Base-by-base conservation (phyloP, 2,113 vertebrate genomes). In the Ptychochromis oligacanthus region DNA sequence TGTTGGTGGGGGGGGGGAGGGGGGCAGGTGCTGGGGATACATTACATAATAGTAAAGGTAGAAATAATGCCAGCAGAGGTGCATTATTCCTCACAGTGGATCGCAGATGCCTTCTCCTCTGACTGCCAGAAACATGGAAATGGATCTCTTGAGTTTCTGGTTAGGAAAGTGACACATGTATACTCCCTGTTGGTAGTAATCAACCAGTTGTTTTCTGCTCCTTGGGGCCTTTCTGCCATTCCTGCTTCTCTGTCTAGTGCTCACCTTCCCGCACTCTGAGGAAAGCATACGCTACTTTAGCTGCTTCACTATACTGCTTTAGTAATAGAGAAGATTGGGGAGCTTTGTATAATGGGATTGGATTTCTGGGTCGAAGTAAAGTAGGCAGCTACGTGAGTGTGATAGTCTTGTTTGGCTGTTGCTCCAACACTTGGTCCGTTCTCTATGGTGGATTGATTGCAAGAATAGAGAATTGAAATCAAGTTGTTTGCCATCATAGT, bases 261-360 rank as follows among this genome's bases (percentile, higher is more conserved):
- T 79, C 65, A 79, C 72, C 79, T 82, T 81, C 78, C 75, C 20
- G 60, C 77, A 3, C 80, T 75, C 80, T 17, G 67, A 31, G 74
- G 62, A 22, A 75, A 81, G 61, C 75, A 61, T 80, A 52, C 46
- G 20, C 58, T 3, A 62, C 86, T 40, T 36, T 57, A 22, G 70
- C 76, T 84, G 38, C 75, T 89, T 84, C 65, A 59, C 83, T 82
- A 7, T 77, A 58, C 61, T 83, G 10, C 84, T 85, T 85, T 43
- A 81, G 83, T 75, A 87, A 85, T 70, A 14, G 87, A 93, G 89
- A 86, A 72, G 72, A 52, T 54, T 34, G 64, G 9, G 61, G 76
- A 87, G 84, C 86, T 85, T 87, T 80, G 81, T 82, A 77, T 87
- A 79, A 89, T 80, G 78, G 78, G 83, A 91, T 91, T 80, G 82